Evolutionary conservation across 1,140 invertebrate genomes (phyloP).

Genomic region (Zaprionus lachaisei): DNA sequence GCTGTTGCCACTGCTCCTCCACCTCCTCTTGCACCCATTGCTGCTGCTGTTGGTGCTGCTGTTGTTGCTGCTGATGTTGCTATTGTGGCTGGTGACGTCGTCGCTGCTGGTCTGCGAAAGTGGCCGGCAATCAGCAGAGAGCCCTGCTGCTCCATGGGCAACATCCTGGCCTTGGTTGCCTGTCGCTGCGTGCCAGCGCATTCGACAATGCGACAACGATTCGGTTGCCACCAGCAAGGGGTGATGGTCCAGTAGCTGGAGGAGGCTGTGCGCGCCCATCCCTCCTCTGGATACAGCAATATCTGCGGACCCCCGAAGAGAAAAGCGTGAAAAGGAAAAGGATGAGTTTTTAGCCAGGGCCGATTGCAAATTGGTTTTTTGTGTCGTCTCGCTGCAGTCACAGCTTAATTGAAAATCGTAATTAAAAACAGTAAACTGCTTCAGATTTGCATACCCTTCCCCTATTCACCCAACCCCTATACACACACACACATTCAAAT

Average conservation of each 20-base stretch:
- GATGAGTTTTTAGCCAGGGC: slow-evolving; percentile 51
- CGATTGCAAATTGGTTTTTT: slow-evolving; percentile 78
- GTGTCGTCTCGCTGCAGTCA: slow-evolving; percentile 50
- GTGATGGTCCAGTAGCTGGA: slow-evolving; percentile 95
- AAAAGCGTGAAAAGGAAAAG: slow-evolving; percentile 21
- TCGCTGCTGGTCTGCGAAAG: slow-evolving; percentile 87
- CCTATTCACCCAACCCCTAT: background rate
- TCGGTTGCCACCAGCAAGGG: slow-evolving; percentile 93
- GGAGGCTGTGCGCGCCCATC: slow-evolving; percentile 93
- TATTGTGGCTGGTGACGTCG: slow-evolving; percentile 15
- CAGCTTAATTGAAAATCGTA: slow-evolving; percentile 77
- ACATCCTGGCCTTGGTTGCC: slow-evolving; percentile 91
- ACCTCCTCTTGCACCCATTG: slow-evolving; percentile 9
- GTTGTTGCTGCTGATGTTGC: slow-evolving; percentile 30
- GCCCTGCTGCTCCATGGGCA: slow-evolving; percentile 89
- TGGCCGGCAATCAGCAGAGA: slow-evolving; percentile 92
- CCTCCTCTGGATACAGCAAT: slow-evolving; percentile 93
- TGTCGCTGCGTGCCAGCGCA: slow-evolving; percentile 92
- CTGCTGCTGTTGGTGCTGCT: slow-evolving; percentile 41
- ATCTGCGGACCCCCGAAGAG: slow-evolving; percentile 86
- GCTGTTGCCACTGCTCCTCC: slow-evolving; percentile 6
- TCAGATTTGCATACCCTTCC: slow-evolving; percentile 32
- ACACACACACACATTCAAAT: slow-evolving; percentile 7
- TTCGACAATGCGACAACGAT: slow-evolving; percentile 93
- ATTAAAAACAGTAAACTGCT: slow-evolving; percentile 74